Evolutionary conservation across 1,140 invertebrate genomes (phyloP), one percentile per base, ranked within the genome.

Genomic region (Muscidifurax raptorellus): DNA sequence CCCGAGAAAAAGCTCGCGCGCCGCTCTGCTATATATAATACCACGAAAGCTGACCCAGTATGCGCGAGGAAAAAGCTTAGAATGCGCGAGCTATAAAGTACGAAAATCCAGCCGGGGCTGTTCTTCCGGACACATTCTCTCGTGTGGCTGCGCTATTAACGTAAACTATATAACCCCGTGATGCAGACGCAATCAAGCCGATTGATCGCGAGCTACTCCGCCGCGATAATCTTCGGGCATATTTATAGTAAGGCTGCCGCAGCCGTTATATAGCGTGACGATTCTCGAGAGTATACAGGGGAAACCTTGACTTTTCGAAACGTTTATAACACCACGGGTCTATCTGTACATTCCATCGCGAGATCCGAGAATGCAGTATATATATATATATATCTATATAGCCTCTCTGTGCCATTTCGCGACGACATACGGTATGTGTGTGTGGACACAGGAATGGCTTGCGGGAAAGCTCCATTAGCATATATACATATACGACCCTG

Each of bases 391-490:
- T 32, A 32, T 2, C 32, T n/a, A n/a, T n/a, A n/a, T n/a, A n/a
- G n/a, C n/a, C n/a, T n/a, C 32, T 32, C 32, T 32, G 1, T 44
- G 40, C 2, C 40, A 44, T 44, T 44, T 44, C 40, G 9, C 44
- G 44, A 47, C 44, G 13, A 47, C 44, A 6, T 74, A 76, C 25
- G 52, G 47, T 78, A 27, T 40, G 10, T 10, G 64, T 47, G 36
- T 71, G 40, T 80, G 40, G 28, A 80, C 36, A 80, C 30, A 80
- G 30, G 27, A 80, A 80, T 71, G 30, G 22, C 36, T 69, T 67
- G 32, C 52, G 67, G 66, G 78, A 66, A 79, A 67, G 78, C 66
- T 80, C 78, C 78, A 71, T 80, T 80, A 80, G 66, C 78, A 44
- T 80, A 71, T 22, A 71, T 13, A 72, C 28, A 12, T 72, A 36